Conservation (phyloP, 1,140 invertebrate species). For the Fopius arisanus region DNA sequence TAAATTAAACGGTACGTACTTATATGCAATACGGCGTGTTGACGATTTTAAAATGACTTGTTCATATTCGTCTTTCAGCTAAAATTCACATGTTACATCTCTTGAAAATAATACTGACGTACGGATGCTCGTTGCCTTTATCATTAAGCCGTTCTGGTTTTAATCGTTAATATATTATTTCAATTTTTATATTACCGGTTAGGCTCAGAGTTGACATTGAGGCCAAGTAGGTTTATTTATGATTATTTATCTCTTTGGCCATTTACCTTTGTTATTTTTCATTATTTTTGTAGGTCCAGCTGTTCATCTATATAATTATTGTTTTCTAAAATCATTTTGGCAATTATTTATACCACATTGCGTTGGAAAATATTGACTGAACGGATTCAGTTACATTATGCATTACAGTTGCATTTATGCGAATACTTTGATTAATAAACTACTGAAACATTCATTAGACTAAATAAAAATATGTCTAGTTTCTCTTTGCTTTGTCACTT, state of each 20-base stretch:
- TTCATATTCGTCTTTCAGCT: not conserved
- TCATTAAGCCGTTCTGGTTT: constrained; percentile 32
- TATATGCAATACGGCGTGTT: constrained; percentile 46
- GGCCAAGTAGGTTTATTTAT: not conserved
- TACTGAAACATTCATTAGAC: constrained; percentile 4
- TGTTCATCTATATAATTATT: constrained; percentile 28
- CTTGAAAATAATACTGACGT: constrained; percentile 61
- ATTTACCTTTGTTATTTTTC: not conserved
- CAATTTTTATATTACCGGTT: constrained; percentile 15
- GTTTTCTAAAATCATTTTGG: constrained; percentile 19
- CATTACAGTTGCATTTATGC: constrained; percentile 16
- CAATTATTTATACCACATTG: constrained; percentile 48
- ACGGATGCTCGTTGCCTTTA: constrained; percentile 44
- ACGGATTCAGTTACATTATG: constrained; percentile 33
- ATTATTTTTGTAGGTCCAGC: not conserved
- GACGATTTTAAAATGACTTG: not conserved
- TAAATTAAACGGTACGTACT: constrained; percentile 51
- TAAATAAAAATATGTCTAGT: not conserved
- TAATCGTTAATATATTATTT: not conserved
- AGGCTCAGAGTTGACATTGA: not conserved
- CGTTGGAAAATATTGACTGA: constrained; percentile 49
- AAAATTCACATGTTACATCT: constrained; percentile 49
- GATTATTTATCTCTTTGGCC: constrained; percentile 1
- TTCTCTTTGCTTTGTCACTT: not conserved
- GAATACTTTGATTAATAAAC: constrained; percentile 7